A percentile compares a stretch with the other conserved stretches of the same genome.
Evolutionary conservation across 2,113 vertebrate genomes (phyloP).

Genomic region (Motacilla alba): DNA sequence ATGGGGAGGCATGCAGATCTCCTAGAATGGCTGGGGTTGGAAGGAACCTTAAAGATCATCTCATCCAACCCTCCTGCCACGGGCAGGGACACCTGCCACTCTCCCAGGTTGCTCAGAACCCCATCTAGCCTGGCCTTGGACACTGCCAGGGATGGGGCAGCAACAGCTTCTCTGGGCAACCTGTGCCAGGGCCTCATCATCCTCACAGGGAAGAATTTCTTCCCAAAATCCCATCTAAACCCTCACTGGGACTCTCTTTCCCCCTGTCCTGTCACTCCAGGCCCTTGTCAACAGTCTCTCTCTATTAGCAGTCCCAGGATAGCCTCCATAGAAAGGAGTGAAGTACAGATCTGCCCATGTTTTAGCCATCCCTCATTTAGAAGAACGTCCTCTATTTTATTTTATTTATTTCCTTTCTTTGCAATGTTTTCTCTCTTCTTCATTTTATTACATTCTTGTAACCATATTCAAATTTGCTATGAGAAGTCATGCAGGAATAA

Average conservation of each 20-base stretch:
- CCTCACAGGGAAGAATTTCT: background rate
- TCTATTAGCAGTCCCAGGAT: background rate
- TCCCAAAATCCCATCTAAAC: background rate
- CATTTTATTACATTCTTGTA: background rate
- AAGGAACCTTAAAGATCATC: background rate
- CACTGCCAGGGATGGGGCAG: background rate
- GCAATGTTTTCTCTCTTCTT: background rate
- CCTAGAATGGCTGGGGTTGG: background rate
- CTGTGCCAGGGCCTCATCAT: background rate
- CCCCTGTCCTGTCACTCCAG: background rate
- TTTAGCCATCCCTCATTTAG: background rate
- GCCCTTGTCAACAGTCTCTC: background rate
- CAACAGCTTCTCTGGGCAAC: background rate
- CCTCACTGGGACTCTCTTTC: background rate
- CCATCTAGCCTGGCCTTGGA: background rate
- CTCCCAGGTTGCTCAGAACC: fast-evolving
- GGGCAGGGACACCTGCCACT: background rate
- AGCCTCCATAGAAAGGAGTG: background rate
- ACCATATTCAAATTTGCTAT: background rate
- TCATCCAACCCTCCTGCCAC: fast-evolving
- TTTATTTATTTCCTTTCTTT: background rate
- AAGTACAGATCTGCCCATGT: background rate
- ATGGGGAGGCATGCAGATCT: background rate
- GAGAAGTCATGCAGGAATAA: background rate
- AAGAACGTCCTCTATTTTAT: background rate